Conservation (phyloP, 1,140 invertebrate species). For the Lepidostoma basale region DNA sequence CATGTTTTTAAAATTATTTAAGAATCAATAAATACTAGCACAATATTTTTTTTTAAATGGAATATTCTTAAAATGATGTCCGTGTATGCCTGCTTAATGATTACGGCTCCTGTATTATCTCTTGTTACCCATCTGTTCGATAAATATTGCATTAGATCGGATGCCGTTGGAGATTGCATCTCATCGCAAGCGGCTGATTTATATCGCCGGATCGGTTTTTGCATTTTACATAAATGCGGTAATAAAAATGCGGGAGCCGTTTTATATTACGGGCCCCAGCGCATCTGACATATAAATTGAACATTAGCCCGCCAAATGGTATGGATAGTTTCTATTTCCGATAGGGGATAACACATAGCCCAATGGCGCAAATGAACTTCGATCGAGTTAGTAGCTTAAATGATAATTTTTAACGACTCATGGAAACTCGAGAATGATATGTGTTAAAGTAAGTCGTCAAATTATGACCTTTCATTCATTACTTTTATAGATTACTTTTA, state of each 20-base stretch:
- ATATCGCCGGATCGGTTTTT: constrained; percentile 25
- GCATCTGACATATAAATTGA: constrained; percentile 39
- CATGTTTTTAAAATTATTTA: too few species aligned
- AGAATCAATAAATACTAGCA: neutral
- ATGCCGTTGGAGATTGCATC: constrained; percentile 36
- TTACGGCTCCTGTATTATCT: too few species aligned
- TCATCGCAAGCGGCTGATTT: constrained; percentile 32
- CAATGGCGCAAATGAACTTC: too few species aligned
- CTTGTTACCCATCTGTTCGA: constrained; percentile 23
- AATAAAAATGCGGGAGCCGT: constrained; percentile 43
- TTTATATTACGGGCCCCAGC: constrained; percentile 36
- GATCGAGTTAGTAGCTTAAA: too few species aligned
- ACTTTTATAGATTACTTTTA: too few species aligned
- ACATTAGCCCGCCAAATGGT: constrained; percentile 36
- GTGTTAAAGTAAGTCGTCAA: too few species aligned
- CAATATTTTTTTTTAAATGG: neutral
- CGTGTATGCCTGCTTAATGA: too few species aligned
- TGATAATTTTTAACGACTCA: too few species aligned
- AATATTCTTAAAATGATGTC: neutral
- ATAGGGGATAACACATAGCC: too few species aligned
- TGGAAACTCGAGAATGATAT: too few species aligned
- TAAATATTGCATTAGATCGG: constrained; percentile 39
- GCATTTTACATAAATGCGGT: constrained; percentile 43
- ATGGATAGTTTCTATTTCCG: constrained; percentile 33
- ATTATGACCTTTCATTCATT: too few species aligned